phyloP scores from a whole-genome alignment of 1,140 invertebrate species.

The Saccostrea cuccullata region DNA sequence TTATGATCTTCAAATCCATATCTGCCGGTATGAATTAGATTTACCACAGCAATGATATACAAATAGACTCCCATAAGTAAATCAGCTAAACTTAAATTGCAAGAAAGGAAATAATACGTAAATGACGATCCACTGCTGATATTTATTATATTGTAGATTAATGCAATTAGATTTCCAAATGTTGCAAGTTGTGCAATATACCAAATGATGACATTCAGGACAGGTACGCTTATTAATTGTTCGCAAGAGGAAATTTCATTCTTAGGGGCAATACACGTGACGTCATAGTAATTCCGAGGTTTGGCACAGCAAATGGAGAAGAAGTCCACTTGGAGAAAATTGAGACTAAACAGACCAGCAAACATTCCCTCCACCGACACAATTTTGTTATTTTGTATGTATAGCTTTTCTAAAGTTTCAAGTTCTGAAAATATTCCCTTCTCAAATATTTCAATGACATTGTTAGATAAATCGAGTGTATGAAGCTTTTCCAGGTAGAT shows the following conservation, averaged over 20 bases:
- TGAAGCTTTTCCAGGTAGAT: too few relatives aligned
- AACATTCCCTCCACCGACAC: conserved; percentile 2
- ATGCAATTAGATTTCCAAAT: conserved; percentile 83
- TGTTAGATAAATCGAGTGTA: too few relatives aligned
- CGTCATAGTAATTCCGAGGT: conserved; percentile 59
- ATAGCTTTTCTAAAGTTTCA: too few relatives aligned
- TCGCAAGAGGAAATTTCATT: conserved; percentile 83
- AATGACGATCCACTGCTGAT: conserved; percentile 59
- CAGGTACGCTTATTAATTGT: conserved; percentile 82
- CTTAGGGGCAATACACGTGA: conserved; percentile 78
- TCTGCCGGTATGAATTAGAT: conserved; percentile 80
- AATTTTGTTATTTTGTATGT: too few relatives aligned
- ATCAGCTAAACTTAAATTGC: conserved; percentile 83
- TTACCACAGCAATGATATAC: conserved; percentile 80
- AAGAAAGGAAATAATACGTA: conserved; percentile 83
- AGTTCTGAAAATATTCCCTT: too few relatives aligned
- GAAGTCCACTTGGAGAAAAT: conserved; percentile 73
- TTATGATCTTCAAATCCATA: conserved; percentile 80
- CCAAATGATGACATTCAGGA: conserved; percentile 82
- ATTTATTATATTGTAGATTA: conserved; percentile 81
- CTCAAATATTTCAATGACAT: too few relatives aligned
- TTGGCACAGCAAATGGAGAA: conserved; percentile 82
- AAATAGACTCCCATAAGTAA: conserved; percentile 82
- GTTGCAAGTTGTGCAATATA: conserved; percentile 70
- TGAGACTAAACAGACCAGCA: not conserved